Base-by-base conservation (phyloP, 2,797 vertebrate species). In the Fistularia commersonii region DNA sequence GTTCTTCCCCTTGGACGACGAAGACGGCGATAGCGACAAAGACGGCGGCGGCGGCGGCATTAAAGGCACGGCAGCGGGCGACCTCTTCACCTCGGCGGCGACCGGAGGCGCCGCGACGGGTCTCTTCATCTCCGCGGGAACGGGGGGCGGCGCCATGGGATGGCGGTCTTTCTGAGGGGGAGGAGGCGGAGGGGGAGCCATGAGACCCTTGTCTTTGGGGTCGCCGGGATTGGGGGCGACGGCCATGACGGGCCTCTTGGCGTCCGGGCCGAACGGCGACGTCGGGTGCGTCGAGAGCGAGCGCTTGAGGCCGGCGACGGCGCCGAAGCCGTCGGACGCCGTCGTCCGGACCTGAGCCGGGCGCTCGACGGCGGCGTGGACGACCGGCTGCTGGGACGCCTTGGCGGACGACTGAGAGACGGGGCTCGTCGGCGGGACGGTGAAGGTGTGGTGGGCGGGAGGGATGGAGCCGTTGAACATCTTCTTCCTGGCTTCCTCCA, bases 391-490 rank as follows among this genome's bases (percentile, higher is more conserved):
- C 67, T 93, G 92, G 0, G 88, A 75, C 64, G 90, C 80, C 82
- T 93, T 92, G 37, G 91, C 67, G 32, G 70, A 64, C 0, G 90
- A 63, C 67, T 91, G 72, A n/a, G 86, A 74, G 60, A 91, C 3
- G 9, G 90, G 84, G 39, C 61, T 74, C 15, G 89, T 85, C 32
- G 93, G 92, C 61, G 92, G 74, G 66, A 91, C 83, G 0, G 93
- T 91, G 82, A 95, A 94, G 0, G 92, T 93, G 15, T 92, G 94
- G 47, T 94, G 93, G 14, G 91, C 85, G 1, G 93, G 86, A 64
- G 93, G 94, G 68, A 96, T 93, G 43, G 95, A 95, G 50, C 96
- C 96, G 0, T 98, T 97, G 55, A 99, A 98, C 96, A 99, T 98
- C 85, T 98, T 98, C 77, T 98, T 98, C 51, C 96, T 89, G 23